Evolutionary conservation across 1,140 invertebrate genomes (phyloP).

Genomic region (Ips nitidus): DNA sequence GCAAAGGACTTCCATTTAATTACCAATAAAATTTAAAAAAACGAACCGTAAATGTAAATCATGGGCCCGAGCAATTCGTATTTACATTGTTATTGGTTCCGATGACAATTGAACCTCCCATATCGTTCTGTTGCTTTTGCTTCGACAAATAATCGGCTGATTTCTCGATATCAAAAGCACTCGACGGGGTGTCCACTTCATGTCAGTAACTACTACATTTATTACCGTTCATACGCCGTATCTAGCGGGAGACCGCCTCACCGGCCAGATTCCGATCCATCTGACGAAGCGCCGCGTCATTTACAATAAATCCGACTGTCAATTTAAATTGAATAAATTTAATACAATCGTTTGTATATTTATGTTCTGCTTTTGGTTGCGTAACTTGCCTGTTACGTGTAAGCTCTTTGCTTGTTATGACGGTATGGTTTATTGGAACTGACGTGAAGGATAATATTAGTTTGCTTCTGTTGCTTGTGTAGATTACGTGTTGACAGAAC

Average conservation of each 20-base stretch:
- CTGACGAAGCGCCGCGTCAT: conserved; percentile 33
- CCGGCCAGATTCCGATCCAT: conserved; percentile 24
- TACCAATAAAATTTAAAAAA: neutral
- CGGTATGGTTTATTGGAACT: neutral
- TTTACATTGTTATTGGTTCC: too few relatives aligned
- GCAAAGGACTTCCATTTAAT: neutral
- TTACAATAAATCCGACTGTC: conserved; percentile 35
- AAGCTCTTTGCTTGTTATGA: conserved; percentile 1
- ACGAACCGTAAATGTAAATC: neutral
- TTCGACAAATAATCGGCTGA: conserved; percentile 37
- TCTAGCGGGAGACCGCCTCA: conserved; percentile 9
- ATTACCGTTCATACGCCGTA: conserved; percentile 29
- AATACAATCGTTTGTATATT: conserved; percentile 22
- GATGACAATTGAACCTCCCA: conserved; percentile 15
- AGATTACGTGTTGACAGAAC: neutral
- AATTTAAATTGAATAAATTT: conserved; percentile 36
- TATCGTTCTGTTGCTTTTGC: conserved; percentile 21
- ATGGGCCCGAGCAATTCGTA: too few relatives aligned
- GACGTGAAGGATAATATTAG: conserved; percentile 13
- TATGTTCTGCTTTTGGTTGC: conserved; percentile 24
- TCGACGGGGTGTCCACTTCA: conserved; percentile 35
- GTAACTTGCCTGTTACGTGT: conserved; percentile 1
- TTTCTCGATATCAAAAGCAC: conserved; percentile 38
- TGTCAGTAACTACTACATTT: conserved; percentile 39
- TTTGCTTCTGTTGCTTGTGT: conserved; percentile 8